phyloP scores from a whole-genome alignment of 2,888 invertebrate genomes.

The Lacanobia oleracea region DNA sequence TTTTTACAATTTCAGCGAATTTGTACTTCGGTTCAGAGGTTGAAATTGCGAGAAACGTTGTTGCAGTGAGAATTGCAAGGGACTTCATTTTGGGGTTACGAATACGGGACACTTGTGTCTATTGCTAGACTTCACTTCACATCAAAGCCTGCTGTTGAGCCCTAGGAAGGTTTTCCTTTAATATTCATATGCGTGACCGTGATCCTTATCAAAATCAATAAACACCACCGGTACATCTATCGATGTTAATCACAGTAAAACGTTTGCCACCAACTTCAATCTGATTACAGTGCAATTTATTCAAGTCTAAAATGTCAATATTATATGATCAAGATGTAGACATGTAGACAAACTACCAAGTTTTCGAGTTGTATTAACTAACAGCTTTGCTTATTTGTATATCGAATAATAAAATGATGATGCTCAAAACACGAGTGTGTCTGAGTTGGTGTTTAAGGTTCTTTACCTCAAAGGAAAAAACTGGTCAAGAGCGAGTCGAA shows the following conservation, averaged over 20 bases:
- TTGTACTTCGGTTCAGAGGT: background rate
- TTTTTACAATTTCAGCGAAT: slow-evolving; percentile 4
- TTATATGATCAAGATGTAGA: background rate
- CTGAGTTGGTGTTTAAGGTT: background rate
- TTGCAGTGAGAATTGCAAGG: background rate
- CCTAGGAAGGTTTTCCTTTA: background rate
- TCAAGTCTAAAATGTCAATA: slow-evolving; percentile 9
- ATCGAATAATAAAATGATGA: background rate
- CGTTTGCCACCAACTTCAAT: slow-evolving; percentile 36
- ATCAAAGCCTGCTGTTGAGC: background rate
- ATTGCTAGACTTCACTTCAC: slow-evolving; percentile 1
- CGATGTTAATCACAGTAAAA: slow-evolving; percentile 31
- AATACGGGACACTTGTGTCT: background rate
- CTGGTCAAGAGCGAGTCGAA: too few relatives aligned
- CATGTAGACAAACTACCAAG: background rate
- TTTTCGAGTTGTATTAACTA: background rate
- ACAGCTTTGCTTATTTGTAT: background rate
- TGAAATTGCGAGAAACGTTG: slow-evolving; percentile 15
- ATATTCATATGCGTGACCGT: background rate
- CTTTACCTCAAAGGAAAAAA: background rate
- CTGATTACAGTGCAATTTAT: slow-evolving; percentile 13
- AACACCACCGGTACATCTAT: background rate
- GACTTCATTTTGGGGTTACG: slow-evolving; percentile 31
- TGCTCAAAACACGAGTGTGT: background rate
- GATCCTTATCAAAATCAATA: slow-evolving; percentile 21